A percentile compares a stretch with the other conserved stretches of the same genome.
These are phyloP conservation scores for Campaea margaritaria DNA, from an alignment of 2,888 invertebrate genomes.

Conservation along the genomic window DNA sequence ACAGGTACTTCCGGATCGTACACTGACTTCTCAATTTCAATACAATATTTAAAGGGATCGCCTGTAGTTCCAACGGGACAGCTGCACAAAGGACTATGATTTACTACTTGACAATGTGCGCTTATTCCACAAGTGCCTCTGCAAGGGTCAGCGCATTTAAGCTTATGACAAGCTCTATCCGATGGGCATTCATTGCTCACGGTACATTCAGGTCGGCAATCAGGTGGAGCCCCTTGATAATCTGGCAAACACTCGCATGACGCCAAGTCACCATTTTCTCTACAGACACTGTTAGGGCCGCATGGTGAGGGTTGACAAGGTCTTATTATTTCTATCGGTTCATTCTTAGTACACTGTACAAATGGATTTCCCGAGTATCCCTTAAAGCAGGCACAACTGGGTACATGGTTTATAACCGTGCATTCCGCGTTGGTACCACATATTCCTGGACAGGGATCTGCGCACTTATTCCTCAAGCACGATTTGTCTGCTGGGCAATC, in stretches of 20 bases:
- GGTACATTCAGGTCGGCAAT: conserved; percentile 91
- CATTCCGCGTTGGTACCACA: conserved; percentile 94
- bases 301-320: conserved; percentile 92
- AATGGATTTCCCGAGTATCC: conserved; percentile 91
- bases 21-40: conserved; percentile 57
- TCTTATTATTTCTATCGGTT: conserved; percentile 70
- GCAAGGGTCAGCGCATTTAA: conserved; percentile 93
- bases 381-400: conserved; percentile 91
- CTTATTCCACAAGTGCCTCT: conserved; percentile 89
- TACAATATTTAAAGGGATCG: conserved; percentile 87
- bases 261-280: conserved; percentile 89
- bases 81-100: conserved; percentile 92
- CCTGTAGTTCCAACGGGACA: conserved; percentile 88
- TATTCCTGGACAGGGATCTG: conserved; percentile 93
- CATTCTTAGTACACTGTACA: conserved; percentile 67
- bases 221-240: conserved; percentile 89
- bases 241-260: conserved; percentile 90
- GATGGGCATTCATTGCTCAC: conserved; percentile 91
- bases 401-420: conserved; percentile 93
- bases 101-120: conserved; percentile 90
- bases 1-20: conserved; percentile 52
- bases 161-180: conserved; percentile 90
- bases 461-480: conserved; percentile 93
- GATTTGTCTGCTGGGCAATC: conserved; percentile 94
- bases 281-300: conserved; percentile 91